Percentiles rank a stretch among this genome's conserved stretches.
Conservation (phyloP, 2,888 invertebrate genomes). For the Lysandra coridon region DNA sequence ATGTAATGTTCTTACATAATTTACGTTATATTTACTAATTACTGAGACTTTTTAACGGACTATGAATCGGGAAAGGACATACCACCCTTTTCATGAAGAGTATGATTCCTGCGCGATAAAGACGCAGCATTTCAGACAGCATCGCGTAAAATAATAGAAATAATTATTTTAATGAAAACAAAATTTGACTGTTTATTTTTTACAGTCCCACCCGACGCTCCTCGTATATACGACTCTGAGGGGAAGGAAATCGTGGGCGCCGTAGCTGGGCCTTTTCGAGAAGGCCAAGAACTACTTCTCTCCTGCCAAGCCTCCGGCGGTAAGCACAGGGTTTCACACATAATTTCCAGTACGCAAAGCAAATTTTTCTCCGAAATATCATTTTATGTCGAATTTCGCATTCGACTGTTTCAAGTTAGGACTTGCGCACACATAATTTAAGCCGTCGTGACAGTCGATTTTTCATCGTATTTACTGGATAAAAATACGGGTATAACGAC, state of each 20-base stretch:
- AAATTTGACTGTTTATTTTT: constrained; percentile 37
- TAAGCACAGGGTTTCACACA: constrained; percentile 58
- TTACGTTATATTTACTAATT: too few relatives aligned
- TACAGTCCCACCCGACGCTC: constrained; percentile 89
- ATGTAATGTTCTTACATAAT: too few relatives aligned
- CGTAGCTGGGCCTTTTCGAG: constrained; percentile 91
- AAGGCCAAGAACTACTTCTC: constrained; percentile 90
- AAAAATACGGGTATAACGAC: constrained; percentile 12
- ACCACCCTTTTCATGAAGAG: too few relatives aligned
- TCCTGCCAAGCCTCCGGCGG: constrained; percentile 94
- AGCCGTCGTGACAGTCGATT: not conserved
- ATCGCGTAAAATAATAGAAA: not conserved
- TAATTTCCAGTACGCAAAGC: not conserved
- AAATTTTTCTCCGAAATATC: not conserved
- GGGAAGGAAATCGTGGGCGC: constrained; percentile 87
- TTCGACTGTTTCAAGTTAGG: constrained; percentile 14
- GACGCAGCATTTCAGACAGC: too few relatives aligned
- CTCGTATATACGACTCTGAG: constrained; percentile 90
- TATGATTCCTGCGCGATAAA: too few relatives aligned
- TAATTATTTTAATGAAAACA: not conserved
- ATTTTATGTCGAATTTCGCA: constrained; percentile 7
- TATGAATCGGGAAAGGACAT: too few relatives aligned
- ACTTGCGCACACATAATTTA: constrained; percentile 13
- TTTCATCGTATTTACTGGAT: constrained; percentile 22
- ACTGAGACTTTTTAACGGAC: too few relatives aligned